Base-by-base conservation (phyloP, 2,797 vertebrate genomes). In the Hybognathus amarus region DNA sequence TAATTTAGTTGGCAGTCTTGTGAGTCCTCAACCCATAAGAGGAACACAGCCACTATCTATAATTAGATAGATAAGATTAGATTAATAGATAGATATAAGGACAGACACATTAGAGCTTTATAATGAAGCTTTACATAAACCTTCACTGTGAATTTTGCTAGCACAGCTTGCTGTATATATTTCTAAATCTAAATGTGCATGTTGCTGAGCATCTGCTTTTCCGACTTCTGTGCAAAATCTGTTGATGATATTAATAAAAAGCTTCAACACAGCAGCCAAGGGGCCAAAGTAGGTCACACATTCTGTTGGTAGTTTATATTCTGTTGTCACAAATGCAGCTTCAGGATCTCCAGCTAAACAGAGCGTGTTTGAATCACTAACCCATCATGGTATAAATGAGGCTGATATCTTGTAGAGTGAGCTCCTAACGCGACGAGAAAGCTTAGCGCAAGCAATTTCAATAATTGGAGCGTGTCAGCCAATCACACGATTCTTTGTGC, bases 221-320 rank as follows among this genome's bases (percentile, higher is more conserved):
- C 69, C 38, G 56, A 83, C 68, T 79, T 80, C 61, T 38, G 50
- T 59, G 80, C 85, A 69, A 79, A 70, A 80, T 70, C 47, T 80
- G 56, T 84, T 64, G 83, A 85, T 68, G 74, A 76, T 76, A 75
- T 80, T 85, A 66, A 66, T 73, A 74, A 56, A 67, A 56, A 67
- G 40, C 69, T 30, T 68, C 47, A 40, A 69, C 83, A 52, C 66
- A 77, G 38, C 74, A 77, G 79, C 42, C 52, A 63, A 50, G 71
- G 78, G 70, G 47, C 54, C 52, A 54, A 82, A 85, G 42, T 82
- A 59, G 84, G 73, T 85, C 73, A 82, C 54, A 56, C 47, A 40
- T 54, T 38, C n/a, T 30, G 63, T 52, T 77, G 36, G 42, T 75
- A n/a, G 42, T 52, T 66, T 84, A 69, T 50, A 47, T 70, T 80